Evolutionary conservation across 2,113 vertebrate genomes (phyloP).

Genomic region (Dasyurus viverrinus): DNA sequence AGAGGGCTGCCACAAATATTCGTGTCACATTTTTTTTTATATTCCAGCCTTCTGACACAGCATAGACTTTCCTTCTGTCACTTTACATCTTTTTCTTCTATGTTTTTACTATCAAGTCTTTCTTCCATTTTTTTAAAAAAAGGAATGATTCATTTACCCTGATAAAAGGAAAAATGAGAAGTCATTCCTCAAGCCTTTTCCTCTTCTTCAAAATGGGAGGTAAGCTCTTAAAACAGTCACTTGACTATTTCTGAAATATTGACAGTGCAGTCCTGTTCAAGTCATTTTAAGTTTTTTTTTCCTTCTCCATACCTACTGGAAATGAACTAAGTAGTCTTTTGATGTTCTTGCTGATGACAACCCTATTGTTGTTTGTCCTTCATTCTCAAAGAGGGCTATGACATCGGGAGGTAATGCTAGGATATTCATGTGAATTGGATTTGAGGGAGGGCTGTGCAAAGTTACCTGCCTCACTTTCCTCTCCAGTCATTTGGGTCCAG

Average conservation of each 20-base stretch:
- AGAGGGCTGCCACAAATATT: too few relatives aligned
- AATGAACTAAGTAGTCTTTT: neutral
- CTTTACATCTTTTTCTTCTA: neutral
- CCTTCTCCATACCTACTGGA: neutral
- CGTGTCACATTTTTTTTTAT: too few relatives aligned
- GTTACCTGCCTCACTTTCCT: too few relatives aligned
- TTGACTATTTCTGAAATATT: neutral
- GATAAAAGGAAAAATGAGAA: neutral
- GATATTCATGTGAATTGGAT: too few relatives aligned
- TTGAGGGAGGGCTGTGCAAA: too few relatives aligned
- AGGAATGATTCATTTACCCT: neutral
- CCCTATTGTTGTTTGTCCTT: too few relatives aligned
- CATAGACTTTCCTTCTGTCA: neutral
- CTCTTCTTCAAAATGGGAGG: neutral
- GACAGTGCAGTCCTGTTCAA: neutral
- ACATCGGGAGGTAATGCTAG: too few relatives aligned
- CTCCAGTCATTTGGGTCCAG: too few relatives aligned
- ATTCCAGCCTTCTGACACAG: neutral
- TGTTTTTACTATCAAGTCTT: neutral
- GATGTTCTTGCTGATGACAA: too few relatives aligned
- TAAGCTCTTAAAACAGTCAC: neutral
- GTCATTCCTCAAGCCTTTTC: neutral
- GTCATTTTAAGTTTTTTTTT: neutral
- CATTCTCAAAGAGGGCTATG: too few relatives aligned
- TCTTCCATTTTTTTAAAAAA: neutral